Conservation (phyloP, 1,140 invertebrate genomes). For the Euwallacea fornicatus region DNA sequence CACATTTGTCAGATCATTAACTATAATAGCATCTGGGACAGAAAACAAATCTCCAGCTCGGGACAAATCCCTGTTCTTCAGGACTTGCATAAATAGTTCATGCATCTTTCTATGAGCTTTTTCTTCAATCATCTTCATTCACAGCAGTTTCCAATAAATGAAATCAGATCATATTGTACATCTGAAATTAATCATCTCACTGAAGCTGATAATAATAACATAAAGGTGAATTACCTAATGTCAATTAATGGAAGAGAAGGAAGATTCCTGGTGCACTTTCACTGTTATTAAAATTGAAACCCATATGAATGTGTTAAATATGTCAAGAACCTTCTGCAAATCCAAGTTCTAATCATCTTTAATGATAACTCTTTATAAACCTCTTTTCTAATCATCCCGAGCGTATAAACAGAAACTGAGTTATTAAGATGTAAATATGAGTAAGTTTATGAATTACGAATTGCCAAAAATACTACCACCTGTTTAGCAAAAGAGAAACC, state of each 20-base stretch:
- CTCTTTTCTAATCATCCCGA: too few relatives aligned
- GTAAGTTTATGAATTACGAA: not conserved
- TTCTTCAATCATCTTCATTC: conserved; percentile 31
- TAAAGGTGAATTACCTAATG: not conserved
- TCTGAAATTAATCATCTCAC: not conserved
- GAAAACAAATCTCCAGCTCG: conserved; percentile 90
- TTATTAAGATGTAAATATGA: not conserved
- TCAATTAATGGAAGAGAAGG: not conserved
- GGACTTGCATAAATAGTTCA: conserved; percentile 83
- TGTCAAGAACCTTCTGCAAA: too few relatives aligned
- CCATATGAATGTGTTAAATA: too few relatives aligned
- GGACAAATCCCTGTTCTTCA: conserved; percentile 83
- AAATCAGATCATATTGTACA: not conserved
- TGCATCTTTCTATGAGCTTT: conserved; percentile 68
- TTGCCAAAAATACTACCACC: conserved; percentile 21
- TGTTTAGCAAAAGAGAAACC: not conserved
- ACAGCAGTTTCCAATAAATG: not conserved
- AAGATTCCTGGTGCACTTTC: not conserved
- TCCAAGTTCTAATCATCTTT: too few relatives aligned
- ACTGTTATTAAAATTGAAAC: too few relatives aligned
- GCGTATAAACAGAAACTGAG: not conserved
- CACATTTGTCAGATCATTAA: conserved; percentile 82
- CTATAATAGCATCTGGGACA: conserved; percentile 80
- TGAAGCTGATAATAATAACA: not conserved
- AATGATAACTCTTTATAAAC: too few relatives aligned